These are phyloP conservation scores for Tigriopus californicus DNA, from an alignment of 2,888 invertebrate species.

Conservation along the genomic window DNA sequence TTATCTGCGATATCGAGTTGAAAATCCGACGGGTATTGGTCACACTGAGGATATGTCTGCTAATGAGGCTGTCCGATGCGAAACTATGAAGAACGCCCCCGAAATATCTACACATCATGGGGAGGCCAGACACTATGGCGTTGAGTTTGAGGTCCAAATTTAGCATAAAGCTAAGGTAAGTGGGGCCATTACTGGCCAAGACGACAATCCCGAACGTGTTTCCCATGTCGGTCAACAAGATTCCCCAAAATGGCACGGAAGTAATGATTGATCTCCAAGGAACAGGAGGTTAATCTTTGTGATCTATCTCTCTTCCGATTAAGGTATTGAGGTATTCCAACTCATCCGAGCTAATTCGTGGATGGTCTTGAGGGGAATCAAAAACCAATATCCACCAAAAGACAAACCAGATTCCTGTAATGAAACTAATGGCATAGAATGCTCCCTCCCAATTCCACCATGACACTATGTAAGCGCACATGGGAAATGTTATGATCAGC, in stretches of 20 bases:
- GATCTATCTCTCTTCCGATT: background rate
- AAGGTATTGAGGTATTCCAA: slow-evolving; percentile 23
- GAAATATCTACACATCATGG: slow-evolving; percentile 20
- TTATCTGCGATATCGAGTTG: slow-evolving; percentile 20
- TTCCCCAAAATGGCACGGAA: slow-evolving; percentile 19
- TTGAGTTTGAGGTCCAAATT: slow-evolving; percentile 21
- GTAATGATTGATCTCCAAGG: slow-evolving; percentile 20
- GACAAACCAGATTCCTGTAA: slow-evolving; percentile 29
- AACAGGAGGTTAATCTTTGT: slow-evolving; percentile 17
- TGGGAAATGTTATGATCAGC: background rate
- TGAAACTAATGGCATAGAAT: slow-evolving; percentile 25
- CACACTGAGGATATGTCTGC: slow-evolving; percentile 6
- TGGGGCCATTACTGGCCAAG: slow-evolving; percentile 20
- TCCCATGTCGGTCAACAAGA: slow-evolving; percentile 21
- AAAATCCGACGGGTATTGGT: slow-evolving; percentile 19
- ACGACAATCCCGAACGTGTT: slow-evolving; percentile 20
- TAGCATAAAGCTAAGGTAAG: slow-evolving; percentile 20
- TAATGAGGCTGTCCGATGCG: slow-evolving; percentile 1
- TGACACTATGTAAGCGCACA: background rate
- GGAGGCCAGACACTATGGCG: slow-evolving; percentile 22
- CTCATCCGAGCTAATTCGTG: slow-evolving; percentile 17
- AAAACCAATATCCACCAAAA: slow-evolving; percentile 17
- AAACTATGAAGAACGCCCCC: slow-evolving; percentile 3
- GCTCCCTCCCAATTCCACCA: background rate
- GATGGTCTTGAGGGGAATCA: slow-evolving; percentile 18